Percentiles rank a stretch among this genome's conserved stretches.
Evolutionary conservation across 2,113 vertebrate genomes (phyloP).

Genomic region (Nothobranchius furzeri): DNA sequence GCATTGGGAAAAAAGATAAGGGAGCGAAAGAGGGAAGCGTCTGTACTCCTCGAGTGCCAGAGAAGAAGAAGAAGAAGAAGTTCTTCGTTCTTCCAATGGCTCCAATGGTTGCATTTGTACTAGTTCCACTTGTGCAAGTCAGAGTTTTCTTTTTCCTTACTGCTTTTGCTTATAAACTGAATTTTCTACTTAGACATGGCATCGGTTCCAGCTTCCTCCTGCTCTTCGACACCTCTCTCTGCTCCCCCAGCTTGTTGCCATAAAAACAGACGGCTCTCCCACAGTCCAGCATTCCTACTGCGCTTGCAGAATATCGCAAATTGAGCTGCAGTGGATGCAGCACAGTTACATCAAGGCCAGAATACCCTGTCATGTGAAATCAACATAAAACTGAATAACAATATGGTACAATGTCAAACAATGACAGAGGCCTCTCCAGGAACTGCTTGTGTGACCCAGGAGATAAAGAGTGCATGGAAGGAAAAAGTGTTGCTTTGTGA

Average conservation of each 20-base stretch:
- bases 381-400: constrained; percentile 64
- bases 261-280: constrained; percentile 57
- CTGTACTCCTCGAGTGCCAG: no score
- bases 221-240: constrained; percentile 14
- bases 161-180: not conserved
- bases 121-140: no score
- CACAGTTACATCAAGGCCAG: constrained; percentile 35
- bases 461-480: constrained; percentile 3
- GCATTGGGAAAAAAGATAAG: no score
- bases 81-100: no score
- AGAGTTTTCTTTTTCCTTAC: not conserved
- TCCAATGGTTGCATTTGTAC: no score
- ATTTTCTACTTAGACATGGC: not conserved
- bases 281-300: constrained; percentile 43
- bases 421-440: constrained; percentile 55
- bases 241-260: constrained; percentile 40
- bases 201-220: not conserved
- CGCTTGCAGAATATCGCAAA: constrained; percentile 31
- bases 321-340: constrained; percentile 27
- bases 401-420: constrained; percentile 62
- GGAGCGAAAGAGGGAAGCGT: no score
- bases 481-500: not conserved
- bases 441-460: constrained; percentile 25
- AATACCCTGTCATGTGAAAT: constrained; percentile 42
- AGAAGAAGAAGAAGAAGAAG: no score